Evolutionary conservation across 92 coral and sea anemone genomes (phyloP).

Genomic region (Diadumene lineata): DNA sequence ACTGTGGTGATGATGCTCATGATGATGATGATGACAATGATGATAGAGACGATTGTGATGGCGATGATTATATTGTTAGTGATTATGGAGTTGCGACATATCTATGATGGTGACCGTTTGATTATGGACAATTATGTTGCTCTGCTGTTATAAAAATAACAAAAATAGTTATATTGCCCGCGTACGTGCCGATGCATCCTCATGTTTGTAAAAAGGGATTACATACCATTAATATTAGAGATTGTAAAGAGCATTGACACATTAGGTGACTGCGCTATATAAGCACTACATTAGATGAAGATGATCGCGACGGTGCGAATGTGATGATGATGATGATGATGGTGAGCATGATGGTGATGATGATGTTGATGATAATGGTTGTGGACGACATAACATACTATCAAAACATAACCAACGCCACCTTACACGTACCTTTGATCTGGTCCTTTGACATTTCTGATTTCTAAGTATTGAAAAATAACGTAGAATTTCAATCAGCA

Average conservation of each 20-base stretch:
- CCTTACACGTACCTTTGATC: conserved; percentile 24
- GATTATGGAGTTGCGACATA: not conserved
- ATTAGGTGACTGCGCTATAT: too few relatives aligned
- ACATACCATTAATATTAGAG: too few relatives aligned
- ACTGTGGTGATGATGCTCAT: not conserved
- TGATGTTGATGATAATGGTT: not conserved
- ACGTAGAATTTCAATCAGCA: not conserved
- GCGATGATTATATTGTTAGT: not conserved
- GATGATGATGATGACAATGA: not conserved
- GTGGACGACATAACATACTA: too few relatives aligned
- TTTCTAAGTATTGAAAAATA: conserved; percentile 7
- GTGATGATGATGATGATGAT: not conserved
- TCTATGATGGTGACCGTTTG: not conserved
- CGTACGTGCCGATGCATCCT: too few relatives aligned
- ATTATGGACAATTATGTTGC: too few relatives aligned
- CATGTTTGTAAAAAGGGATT: too few relatives aligned
- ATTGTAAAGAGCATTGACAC: too few relatives aligned
- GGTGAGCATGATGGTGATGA: not conserved
- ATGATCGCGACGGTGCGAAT: not conserved
- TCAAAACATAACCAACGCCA: not conserved
- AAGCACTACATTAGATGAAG: not conserved
- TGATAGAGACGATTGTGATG: not conserved
- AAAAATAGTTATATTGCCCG: too few relatives aligned
- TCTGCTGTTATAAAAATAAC: too few relatives aligned
- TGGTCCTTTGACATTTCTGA: conserved; percentile 47